These are phyloP conservation scores for Eurystomus gularis DNA, from an alignment of 2,113 vertebrate genomes.

Conservation along the genomic window DNA sequence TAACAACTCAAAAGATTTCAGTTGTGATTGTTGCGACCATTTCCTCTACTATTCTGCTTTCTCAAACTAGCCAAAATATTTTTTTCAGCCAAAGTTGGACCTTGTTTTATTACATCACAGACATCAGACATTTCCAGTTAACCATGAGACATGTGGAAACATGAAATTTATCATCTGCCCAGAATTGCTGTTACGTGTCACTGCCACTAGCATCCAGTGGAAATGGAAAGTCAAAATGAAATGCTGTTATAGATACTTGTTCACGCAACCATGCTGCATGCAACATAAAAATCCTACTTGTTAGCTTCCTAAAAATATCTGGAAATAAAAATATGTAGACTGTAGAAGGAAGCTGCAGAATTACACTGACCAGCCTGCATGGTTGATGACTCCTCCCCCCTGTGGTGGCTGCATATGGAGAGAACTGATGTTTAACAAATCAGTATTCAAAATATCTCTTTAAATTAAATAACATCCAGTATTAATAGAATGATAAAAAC, in stretches of 20 bases:
- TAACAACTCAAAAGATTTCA: neutral
- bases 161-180: neutral
- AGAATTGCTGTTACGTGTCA: neutral
- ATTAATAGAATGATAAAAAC: neutral
- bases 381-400: neutral
- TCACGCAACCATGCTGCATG: conserved; percentile 18
- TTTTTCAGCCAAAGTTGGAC: conserved; percentile 35
- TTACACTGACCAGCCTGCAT: neutral
- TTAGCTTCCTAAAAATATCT: conserved; percentile 36
- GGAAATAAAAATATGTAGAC: neutral
- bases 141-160: neutral
- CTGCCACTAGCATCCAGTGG: neutral
- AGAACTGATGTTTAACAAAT: neutral
- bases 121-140: neutral
- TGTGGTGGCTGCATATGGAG: neutral
- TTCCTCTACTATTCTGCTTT: conserved; percentile 36
- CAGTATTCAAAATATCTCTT: neutral
- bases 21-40: conserved; percentile 25
- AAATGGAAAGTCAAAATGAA: conserved; percentile 14
- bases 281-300: neutral
- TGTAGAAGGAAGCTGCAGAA: neutral
- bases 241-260: neutral
- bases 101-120: conserved; percentile 17
- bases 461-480: neutral
- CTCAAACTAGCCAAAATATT: conserved; percentile 52